Percentiles rank a stretch among this genome's conserved stretches.
phyloP scores from a whole-genome alignment of 2,113 vertebrate species.

The Equus przewalskii region DNA sequence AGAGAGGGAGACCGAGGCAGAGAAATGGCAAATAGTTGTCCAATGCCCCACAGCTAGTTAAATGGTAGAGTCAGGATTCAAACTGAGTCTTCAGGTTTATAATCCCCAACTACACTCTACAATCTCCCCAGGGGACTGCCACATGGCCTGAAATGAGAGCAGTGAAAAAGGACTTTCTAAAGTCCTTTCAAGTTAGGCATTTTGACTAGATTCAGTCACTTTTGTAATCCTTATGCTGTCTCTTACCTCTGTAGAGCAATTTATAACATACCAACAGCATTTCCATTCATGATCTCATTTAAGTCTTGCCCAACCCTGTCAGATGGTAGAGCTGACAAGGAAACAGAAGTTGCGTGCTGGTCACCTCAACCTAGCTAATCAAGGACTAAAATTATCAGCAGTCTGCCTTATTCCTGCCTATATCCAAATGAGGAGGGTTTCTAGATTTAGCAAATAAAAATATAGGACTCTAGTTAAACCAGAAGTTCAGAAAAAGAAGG shows the following conservation, averaged over 20 bases:
- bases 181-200: background rate
- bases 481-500: background rate
- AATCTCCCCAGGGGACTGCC: background rate
- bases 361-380: background rate
- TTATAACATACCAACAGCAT: background rate
- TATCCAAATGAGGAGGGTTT: background rate
- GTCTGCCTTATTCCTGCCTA: background rate
- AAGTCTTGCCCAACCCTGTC: background rate
- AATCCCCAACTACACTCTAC: no score
- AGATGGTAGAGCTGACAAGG: background rate
- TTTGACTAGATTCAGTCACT: background rate
- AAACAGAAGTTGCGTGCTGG: background rate
- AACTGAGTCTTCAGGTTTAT: background rate
- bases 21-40: background rate
- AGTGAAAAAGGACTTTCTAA: background rate
- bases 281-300: background rate
- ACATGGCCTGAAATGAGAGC: background rate
- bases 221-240: background rate
- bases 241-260: background rate
- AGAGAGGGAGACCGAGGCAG: background rate
- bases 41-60: background rate
- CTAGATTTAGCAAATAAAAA: conserved; percentile 44
- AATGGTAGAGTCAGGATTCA: background rate
- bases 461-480: background rate
- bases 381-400: background rate